Conservation (phyloP, 2,888 invertebrate species). For the Aromia moschata region DNA sequence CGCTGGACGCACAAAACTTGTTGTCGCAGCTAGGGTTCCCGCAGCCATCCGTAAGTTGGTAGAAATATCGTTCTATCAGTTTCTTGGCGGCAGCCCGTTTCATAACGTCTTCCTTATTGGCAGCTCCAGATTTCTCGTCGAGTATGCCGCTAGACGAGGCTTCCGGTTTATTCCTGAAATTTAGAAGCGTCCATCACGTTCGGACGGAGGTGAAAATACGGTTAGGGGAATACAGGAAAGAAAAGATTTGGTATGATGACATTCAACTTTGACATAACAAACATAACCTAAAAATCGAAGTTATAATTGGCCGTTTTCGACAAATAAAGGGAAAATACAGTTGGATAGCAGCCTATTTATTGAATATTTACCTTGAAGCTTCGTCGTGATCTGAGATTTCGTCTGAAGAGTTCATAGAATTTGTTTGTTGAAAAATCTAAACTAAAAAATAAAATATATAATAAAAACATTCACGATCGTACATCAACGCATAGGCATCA, state of each 20-base stretch:
- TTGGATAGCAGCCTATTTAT: not conserved
- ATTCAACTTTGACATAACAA: slow-evolving; percentile 55
- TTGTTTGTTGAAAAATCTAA: slow-evolving; percentile 46
- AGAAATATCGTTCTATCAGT: slow-evolving; percentile 91
- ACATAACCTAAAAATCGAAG: not conserved
- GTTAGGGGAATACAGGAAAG: slow-evolving; percentile 3
- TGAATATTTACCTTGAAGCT: slow-evolving; percentile 63
- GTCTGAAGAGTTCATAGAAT: slow-evolving; percentile 65
- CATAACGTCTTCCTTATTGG: slow-evolving; percentile 71
- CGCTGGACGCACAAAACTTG: slow-evolving; percentile 89
- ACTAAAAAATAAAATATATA: slow-evolving; percentile 42
- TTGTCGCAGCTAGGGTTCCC: slow-evolving; percentile 89
- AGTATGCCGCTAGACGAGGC: slow-evolving; percentile 58
- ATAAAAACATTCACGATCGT: slow-evolving; percentile 30
- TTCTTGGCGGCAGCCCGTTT: slow-evolving; percentile 82
- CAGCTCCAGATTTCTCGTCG: slow-evolving; percentile 46
- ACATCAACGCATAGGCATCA: slow-evolving; percentile 28
- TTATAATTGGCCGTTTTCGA: not conserved
- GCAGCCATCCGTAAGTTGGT: slow-evolving; percentile 91
- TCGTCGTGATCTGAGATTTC: slow-evolving; percentile 62
- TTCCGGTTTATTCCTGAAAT: slow-evolving; percentile 59
- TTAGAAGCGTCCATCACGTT: slow-evolving; percentile 3
- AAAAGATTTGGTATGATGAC: slow-evolving; percentile 50
- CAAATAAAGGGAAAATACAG: slow-evolving; percentile 6
- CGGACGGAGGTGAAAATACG: not conserved